Conservation (phyloP, 2,113 vertebrate species). For the Archilochus colubris region DNA sequence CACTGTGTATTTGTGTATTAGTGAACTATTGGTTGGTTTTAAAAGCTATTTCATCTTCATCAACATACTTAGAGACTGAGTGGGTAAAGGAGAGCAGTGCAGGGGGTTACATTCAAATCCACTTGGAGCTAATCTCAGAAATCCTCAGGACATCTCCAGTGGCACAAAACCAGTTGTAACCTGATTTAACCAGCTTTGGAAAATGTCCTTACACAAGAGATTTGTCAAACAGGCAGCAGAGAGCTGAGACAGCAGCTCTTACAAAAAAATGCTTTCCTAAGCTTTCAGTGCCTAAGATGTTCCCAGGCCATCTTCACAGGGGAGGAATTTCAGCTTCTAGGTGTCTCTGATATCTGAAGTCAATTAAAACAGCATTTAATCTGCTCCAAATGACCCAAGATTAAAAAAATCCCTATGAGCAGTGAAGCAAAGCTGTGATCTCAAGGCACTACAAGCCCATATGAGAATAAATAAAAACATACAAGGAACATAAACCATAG, state of each 20-base stretch:
- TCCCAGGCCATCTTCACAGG: not conserved
- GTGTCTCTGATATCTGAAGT: not conserved
- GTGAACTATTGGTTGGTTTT: not conserved
- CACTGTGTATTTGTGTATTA: not conserved
- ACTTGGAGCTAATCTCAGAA: not conserved
- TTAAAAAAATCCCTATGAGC: not conserved
- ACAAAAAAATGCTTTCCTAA: slow-evolving; percentile 24
- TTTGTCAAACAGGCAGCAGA: slow-evolving; percentile 22
- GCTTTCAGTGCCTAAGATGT: not conserved
- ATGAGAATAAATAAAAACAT: not conserved
- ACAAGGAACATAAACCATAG: not conserved
- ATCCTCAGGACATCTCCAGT: not conserved
- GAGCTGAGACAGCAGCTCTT: not conserved
- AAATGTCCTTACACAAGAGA: slow-evolving; percentile 1
- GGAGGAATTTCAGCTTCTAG: not conserved
- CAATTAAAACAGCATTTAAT: not conserved
- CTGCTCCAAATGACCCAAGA: not conserved
- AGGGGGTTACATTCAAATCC: not conserved
- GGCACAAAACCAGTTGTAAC: not conserved
- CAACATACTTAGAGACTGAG: not conserved
- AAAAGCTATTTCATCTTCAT: not conserved
- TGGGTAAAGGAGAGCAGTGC: not conserved
- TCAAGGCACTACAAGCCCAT: not conserved
- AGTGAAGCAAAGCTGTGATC: not conserved
- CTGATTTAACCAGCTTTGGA: slow-evolving; percentile 15